Evolutionary conservation across 2,888 invertebrate species (phyloP).

Genomic region (Chrysomela aeneicollis): DNA sequence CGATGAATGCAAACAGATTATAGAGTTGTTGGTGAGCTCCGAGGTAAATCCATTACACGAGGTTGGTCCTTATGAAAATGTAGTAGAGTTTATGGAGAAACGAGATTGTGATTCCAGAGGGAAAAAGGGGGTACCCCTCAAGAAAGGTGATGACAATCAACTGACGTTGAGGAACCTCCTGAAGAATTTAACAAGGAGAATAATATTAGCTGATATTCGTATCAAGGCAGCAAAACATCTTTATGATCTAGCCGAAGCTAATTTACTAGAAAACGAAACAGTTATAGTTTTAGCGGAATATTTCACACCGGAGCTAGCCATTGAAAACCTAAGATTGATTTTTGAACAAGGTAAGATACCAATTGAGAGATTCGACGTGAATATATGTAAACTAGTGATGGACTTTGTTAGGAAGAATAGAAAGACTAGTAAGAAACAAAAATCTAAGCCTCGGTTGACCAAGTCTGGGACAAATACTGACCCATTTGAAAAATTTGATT

Average conservation of each 20-base stretch:
- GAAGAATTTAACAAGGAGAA: slow-evolving; percentile 38
- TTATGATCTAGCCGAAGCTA: slow-evolving; percentile 47
- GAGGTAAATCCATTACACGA: slow-evolving; percentile 53
- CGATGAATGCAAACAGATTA: slow-evolving; percentile 43
- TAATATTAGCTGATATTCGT: slow-evolving; percentile 40
- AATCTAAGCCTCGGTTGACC: neutral
- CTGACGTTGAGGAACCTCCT: slow-evolving; percentile 38
- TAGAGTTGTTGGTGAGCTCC: slow-evolving; percentile 46
- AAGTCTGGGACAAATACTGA: too few species aligned
- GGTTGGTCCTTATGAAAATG: slow-evolving; percentile 50
- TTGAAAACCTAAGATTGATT: slow-evolving; percentile 45
- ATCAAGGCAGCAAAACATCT: slow-evolving; percentile 45
- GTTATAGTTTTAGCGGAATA: slow-evolving; percentile 47
- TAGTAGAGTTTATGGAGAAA: slow-evolving; percentile 49
- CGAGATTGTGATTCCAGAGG: slow-evolving; percentile 18
- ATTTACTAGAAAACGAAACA: slow-evolving; percentile 44
- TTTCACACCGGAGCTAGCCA: slow-evolving; percentile 42
- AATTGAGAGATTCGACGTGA: slow-evolving; percentile 33
- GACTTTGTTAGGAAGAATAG: slow-evolving; percentile 31
- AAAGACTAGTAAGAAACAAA: slow-evolving; percentile 14
- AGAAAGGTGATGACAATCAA: slow-evolving; percentile 18
- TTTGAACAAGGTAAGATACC: slow-evolving; percentile 41
- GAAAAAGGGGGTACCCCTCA: neutral
- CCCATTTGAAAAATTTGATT: neutral
- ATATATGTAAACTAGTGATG: slow-evolving; percentile 31